A percentile compares a stretch with the other conserved stretches of the same genome.
phyloP scores from a whole-genome alignment of 2,888 invertebrate species.

The Oegoconia quadripuncta region DNA sequence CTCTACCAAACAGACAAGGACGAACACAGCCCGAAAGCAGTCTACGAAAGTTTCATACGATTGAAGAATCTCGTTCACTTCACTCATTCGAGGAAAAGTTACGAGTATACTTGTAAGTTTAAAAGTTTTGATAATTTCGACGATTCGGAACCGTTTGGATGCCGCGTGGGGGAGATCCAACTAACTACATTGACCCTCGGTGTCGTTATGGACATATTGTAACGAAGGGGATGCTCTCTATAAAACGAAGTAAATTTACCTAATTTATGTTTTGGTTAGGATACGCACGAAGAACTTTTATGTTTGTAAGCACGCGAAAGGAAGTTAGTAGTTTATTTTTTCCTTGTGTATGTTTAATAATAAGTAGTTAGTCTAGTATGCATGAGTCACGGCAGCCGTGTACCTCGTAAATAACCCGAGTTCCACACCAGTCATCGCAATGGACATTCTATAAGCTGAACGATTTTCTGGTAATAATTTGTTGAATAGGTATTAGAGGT shows the following conservation, averaged over 20 bases:
- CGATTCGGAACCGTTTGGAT: constrained; percentile 54
- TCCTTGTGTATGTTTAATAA: constrained; percentile 57
- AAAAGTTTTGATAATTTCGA: constrained; percentile 75
- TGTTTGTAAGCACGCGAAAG: constrained; percentile 71
- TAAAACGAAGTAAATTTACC: constrained; percentile 68
- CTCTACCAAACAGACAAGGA: constrained; percentile 51
- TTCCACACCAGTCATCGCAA: constrained; percentile 50
- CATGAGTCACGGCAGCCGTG: constrained; percentile 56
- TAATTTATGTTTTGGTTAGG: constrained; percentile 76
- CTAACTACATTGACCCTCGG: constrained; percentile 62
- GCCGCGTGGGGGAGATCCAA: constrained; percentile 61
- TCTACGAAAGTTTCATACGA: constrained; percentile 48
- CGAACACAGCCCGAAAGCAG: constrained; percentile 31
- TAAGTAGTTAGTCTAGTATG: constrained; percentile 57
- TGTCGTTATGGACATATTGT: constrained; percentile 73
- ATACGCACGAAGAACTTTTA: constrained; percentile 76
- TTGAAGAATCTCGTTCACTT: constrained; percentile 54
- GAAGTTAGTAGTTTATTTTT: constrained; percentile 64
- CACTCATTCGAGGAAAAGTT: constrained; percentile 67
- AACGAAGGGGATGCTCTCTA: constrained; percentile 72
- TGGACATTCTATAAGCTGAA: constrained; percentile 37
- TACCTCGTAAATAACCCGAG: constrained; percentile 52
- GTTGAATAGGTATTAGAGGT: too few species aligned
- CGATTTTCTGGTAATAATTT: too few species aligned
- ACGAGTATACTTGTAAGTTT: too few species aligned